Evolutionary conservation across 2,888 invertebrate genomes (phyloP), one percentile per base, ranked within the genome.

Genomic region (Hololepta plana): DNA sequence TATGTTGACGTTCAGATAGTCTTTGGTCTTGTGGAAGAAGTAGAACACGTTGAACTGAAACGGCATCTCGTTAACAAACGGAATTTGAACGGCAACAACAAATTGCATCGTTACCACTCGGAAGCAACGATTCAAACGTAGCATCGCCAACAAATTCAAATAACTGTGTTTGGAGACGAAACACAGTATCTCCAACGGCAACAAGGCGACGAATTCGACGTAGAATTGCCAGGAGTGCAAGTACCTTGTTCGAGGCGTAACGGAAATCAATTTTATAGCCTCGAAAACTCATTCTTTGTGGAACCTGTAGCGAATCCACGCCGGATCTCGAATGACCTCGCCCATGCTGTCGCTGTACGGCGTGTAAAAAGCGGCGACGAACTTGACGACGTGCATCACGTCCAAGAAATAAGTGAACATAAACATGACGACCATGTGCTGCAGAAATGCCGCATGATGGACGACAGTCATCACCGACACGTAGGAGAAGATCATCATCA

Each of bases 1-100:
- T 4, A 39, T 31, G 27, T 39, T 34, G 20, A 37, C 35, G 28
- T 37, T 39, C 4, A 40, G 30, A 8, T 35, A 34, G 22, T 40
- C 39, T 20, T 36, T 35, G 19, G 28, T 36, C 12, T 37, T 33
- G 20, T 35, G 32, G 26, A 37, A 39, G 26, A 37, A 40, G 22
- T 29, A 31, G 16, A 32, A 28, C 9, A 40, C 29, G 25, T 34
- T 34, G 15, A 31, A 33, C 40, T 40, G 23, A 23, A 37, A 38
- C 12, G n/a, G n/a, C n/a, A n/a, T n/a, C n/a, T n/a, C n/a, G n/a
- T n/a, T n/a, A n/a, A n/a, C n/a, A n/a, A n/a, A n/a, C n/a, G n/a
- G n/a, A n/a, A n/a, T n/a, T n/a, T n/a, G n/a, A n/a, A n/a, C n/a
- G n/a, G n/a, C n/a, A n/a, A n/a, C n/a, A n/a, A n/a, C n/a, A n/a